Evolutionary conservation across 2,797 vertebrate genomes (phyloP), one percentile per base, ranked within the genome.

Genomic region (Neoniphon sammara): DNA sequence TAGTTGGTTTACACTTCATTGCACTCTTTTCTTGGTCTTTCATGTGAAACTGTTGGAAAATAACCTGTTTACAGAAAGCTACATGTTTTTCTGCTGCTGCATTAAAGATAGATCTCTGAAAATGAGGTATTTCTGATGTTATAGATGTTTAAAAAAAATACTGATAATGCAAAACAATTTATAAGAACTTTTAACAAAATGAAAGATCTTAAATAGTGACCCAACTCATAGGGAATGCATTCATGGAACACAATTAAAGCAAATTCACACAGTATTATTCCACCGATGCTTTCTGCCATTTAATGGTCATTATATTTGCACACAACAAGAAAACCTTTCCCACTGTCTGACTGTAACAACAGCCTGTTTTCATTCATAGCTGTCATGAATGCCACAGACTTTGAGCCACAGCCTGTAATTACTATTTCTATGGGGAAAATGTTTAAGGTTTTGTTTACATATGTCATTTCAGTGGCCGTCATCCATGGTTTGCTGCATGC

Each of bases 381-480:
- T 75, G 73, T 77, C 44, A 60, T 73, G 69, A 42, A 74, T 70
- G 72, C 75, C 64, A 50, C 55, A 27, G 69, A 76, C 62, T 87
- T 74, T 53, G 52, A 73, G 73, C 58, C 44, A 15, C 53, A 78
- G 54, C 80, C 87, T 79, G 34, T 86, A 87, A 89, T 89, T 85
- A 81, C 52, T 12, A 80, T 86, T 84, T 82, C 81, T 73, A 66
- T 87, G 85, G 77, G 66, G 82, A 80, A 77, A 52, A 68, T 66
- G 71, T 76, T 86, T 85, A 66, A 53, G 66, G 60, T n/a, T 46
- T 49, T 81, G 74, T 88, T 77, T 77, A 73, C 68, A 47, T 61
- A 55, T 75, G 78, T 56, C 17, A 71, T 78, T 82, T 70, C 53
- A 72, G 69, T 54, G 65, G 68, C 70, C 67, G 62, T 67, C 72